Evolutionary conservation across 1,140 invertebrate genomes (phyloP).

Genomic region (Atopsyche davidsoni): DNA sequence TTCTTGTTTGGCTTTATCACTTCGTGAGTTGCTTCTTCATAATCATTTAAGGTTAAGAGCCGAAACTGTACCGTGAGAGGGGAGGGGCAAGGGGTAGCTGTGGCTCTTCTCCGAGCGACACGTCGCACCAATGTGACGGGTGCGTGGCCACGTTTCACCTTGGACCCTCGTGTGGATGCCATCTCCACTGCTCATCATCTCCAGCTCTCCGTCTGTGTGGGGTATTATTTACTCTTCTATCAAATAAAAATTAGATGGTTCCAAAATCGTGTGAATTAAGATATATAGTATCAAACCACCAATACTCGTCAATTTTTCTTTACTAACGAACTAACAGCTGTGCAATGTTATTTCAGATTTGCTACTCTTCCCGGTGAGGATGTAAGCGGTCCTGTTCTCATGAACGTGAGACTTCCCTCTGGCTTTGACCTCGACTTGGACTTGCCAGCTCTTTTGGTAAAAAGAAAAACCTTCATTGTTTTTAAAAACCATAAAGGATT

Average conservation of each 20-base stretch:
- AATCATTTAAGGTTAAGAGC: conserved; percentile 14
- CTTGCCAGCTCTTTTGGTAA: conserved; percentile 43
- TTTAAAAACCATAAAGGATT: neutral
- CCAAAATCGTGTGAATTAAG: conserved; percentile 1
- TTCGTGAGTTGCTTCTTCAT: neutral
- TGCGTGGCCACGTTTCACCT: conserved; percentile 80
- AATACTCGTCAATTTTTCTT: neutral
- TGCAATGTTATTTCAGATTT: conserved; percentile 34
- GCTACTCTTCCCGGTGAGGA: conserved; percentile 42
- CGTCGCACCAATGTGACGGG: conserved; percentile 87
- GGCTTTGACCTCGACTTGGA: conserved; percentile 45
- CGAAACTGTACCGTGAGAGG: conserved; percentile 59
- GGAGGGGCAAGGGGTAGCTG: conserved; percentile 73
- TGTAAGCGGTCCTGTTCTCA: conserved; percentile 40
- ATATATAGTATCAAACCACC: neutral
- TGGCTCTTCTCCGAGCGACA: conserved; percentile 76
- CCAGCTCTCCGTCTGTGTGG: conserved; percentile 79
- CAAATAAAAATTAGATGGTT: conserved; percentile 6
- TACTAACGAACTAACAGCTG: neutral
- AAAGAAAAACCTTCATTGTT: neutral
- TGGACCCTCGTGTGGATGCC: conserved; percentile 83
- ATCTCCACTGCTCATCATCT: conserved; percentile 78
- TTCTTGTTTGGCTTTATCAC: too few relatives aligned
- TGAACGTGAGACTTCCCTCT: conserved; percentile 43
- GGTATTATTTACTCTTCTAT: conserved; percentile 43